Evolutionary conservation across 2,113 vertebrate species (phyloP).

Genomic region (Salvelinus namaycush): DNA sequence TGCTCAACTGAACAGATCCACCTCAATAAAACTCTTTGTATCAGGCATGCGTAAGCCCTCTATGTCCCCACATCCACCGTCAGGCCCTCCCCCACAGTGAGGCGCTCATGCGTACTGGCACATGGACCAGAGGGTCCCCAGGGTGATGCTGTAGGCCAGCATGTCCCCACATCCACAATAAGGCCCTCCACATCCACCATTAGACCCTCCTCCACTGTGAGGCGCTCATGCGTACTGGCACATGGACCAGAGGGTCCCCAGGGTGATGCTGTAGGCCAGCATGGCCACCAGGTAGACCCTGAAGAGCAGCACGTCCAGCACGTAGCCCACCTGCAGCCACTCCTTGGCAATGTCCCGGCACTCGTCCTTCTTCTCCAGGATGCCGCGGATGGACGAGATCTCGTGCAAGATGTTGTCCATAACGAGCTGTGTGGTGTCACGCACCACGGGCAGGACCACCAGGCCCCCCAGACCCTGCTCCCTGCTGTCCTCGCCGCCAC

Average conservation of each 20-base stretch:
- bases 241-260: conserved; percentile 90
- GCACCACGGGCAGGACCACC: conserved; percentile 41
- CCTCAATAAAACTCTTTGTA: no score
- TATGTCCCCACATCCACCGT: neutral
- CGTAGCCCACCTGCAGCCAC: conserved; percentile 92
- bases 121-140: no score
- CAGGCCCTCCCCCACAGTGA: neutral
- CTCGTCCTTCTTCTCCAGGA: conserved; percentile 86
- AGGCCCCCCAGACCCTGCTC: conserved; percentile 40
- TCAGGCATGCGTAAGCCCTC: no score
- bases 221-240: conserved; percentile 85
- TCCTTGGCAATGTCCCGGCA: conserved; percentile 84
- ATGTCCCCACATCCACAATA: no score
- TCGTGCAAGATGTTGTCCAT: conserved; percentile 82
- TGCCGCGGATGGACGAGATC: conserved; percentile 81
- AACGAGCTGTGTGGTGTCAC: conserved; percentile 58
- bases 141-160: no score
- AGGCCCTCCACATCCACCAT: no score
- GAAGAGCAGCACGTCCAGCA: conserved; percentile 90
- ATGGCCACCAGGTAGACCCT: conserved; percentile 85
- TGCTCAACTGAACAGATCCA: no score
- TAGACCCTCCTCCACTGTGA: no score
- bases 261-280: conserved; percentile 85
- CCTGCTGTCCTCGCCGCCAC: conserved; percentile 62
- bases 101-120: no score